phyloP scores from a whole-genome alignment of 1,140 invertebrate genomes.

The Meloidogyne exigua region DNA sequence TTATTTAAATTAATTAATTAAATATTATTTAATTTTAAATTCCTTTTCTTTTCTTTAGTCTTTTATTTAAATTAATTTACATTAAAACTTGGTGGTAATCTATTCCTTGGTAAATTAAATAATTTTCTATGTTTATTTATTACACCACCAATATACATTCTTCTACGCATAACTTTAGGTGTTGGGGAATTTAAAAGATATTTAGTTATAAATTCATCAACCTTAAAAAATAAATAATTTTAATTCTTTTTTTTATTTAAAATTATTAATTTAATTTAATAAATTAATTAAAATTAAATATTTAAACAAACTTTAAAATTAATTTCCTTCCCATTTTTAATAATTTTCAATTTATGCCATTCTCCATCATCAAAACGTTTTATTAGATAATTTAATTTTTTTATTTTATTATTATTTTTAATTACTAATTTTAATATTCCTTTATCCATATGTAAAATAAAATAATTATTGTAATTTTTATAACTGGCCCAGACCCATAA shows the following conservation, averaged over 20 bases:
- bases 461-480: constrained; percentile 58
- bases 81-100: constrained; percentile 17
- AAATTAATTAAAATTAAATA: not conserved
- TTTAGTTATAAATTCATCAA: constrained; percentile 47
- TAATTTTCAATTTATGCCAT: constrained; percentile 54
- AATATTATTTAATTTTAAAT: no score
- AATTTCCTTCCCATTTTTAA: constrained; percentile 46
- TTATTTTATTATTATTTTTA: constrained; percentile 53
- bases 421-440: constrained; percentile 52
- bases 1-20: no score
- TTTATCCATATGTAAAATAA: constrained; percentile 50
- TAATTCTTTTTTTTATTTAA: not conserved
- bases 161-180: constrained; percentile 55
- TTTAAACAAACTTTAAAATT: constrained; percentile 28
- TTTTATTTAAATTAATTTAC: not conserved
- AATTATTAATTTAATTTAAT: not conserved
- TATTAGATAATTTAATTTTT: constrained; percentile 44
- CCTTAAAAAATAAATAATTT: constrained; percentile 21
- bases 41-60: no score
- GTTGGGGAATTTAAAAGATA: constrained; percentile 47
- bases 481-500: constrained; percentile 62
- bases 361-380: constrained; percentile 53
- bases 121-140: constrained; percentile 57
- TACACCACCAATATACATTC: constrained; percentile 62
- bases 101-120: constrained; percentile 26